These are phyloP conservation scores for Anoura caudifer DNA, from an alignment of 2,113 vertebrate genomes.

Conservation along the genomic window DNA sequence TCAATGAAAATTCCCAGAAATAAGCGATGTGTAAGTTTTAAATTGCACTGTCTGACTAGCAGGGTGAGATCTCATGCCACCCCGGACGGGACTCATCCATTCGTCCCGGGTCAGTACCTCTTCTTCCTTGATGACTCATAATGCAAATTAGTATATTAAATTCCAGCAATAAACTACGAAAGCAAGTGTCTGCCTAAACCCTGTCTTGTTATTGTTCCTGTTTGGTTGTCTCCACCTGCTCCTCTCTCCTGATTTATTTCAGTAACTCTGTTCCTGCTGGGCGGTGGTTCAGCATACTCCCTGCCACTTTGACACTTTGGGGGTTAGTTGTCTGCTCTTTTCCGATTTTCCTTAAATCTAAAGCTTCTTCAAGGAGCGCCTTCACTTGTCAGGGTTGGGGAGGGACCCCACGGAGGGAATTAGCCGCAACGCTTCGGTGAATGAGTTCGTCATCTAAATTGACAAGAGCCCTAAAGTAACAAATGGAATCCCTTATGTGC, in stretches of 20 bases:
- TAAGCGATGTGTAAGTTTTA: neutral
- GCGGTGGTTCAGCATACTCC: neutral
- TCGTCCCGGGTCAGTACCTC: neutral
- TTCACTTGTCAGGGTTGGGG: fast-evolving
- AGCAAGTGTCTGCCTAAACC: neutral
- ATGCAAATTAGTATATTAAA: neutral
- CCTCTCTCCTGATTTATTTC: neutral
- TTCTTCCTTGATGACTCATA: neutral
- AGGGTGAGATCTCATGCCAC: no score
- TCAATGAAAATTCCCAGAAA: neutral
- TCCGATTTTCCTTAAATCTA: neutral
- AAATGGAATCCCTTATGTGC: neutral
- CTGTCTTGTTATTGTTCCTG: neutral
- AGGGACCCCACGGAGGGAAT: fast-evolving
- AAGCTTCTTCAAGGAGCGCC: neutral
- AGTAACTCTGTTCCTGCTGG: neutral
- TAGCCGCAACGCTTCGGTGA: fast-evolving
- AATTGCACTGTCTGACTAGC: neutral
- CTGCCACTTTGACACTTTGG: neutral
- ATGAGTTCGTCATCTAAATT: neutral
- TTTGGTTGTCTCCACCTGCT: neutral
- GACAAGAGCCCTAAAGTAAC: neutral
- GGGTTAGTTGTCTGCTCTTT: neutral
- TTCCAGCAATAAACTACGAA: neutral
- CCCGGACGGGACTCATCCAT: no score